These are phyloP conservation scores for Micrastur ruficollis DNA, from an alignment of 2,797 vertebrate genomes.

Conservation along the genomic window DNA sequence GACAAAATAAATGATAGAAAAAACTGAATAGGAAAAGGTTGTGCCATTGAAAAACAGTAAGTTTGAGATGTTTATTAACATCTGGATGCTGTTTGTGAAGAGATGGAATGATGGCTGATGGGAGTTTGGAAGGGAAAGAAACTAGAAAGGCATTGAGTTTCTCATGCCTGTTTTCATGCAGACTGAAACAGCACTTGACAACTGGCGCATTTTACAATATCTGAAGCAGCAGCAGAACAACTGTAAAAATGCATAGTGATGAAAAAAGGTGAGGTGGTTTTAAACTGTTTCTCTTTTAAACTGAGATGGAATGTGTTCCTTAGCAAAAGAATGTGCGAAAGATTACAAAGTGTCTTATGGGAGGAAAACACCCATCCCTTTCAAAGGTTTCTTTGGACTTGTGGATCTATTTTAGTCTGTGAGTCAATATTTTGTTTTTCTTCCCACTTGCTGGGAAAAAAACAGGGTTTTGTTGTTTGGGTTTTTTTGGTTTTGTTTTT, in stretches of 20 bases:
- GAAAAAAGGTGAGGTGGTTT: slow-evolving; percentile 8
- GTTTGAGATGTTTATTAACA: slow-evolving; percentile 16
- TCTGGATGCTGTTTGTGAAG: slow-evolving; percentile 20
- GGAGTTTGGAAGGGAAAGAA: neutral
- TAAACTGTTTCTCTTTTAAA: slow-evolving; percentile 1
- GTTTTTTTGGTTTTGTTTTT: neutral
- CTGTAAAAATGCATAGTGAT: neutral
- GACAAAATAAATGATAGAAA: neutral
- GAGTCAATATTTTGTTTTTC: slow-evolving; percentile 16
- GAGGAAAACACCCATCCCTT: slow-evolving; percentile 29
- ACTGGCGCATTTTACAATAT: neutral
- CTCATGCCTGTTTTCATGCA: neutral
- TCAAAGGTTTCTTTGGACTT: slow-evolving; percentile 38
- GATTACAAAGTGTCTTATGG: slow-evolving; percentile 8
- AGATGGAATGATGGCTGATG: neutral
- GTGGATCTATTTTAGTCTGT: slow-evolving; percentile 49
- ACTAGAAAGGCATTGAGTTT: neutral
- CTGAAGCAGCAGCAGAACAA: neutral
- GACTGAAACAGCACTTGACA: neutral
- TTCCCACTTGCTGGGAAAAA: neutral
- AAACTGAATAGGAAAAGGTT: neutral
- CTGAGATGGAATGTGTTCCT: slow-evolving; percentile 37
- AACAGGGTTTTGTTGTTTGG: too few species aligned
- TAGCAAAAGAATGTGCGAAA: slow-evolving; percentile 51
- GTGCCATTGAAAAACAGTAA: neutral